These are phyloP conservation scores for Lagenorhynchus albirostris DNA, from an alignment of 2,113 vertebrate genomes.

Conservation along the genomic window DNA sequence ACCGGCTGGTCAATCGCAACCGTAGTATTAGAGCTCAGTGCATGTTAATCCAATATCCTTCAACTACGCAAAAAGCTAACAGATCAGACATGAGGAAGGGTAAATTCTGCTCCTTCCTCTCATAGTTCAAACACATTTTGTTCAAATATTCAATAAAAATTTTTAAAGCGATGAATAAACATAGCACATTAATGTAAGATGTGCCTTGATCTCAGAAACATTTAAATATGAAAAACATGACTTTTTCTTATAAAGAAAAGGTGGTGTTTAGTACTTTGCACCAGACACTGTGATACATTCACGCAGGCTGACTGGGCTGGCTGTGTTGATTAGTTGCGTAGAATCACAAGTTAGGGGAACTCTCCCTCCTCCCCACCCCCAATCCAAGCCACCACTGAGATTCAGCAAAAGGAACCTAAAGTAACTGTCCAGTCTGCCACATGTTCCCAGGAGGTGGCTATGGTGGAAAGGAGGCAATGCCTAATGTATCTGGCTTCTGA, in stretches of 20 bases:
- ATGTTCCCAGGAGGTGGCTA: not conserved
- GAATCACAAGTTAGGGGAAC: fast-evolving
- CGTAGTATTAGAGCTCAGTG: too few species aligned
- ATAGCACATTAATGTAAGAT: not conserved
- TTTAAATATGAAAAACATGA: not conserved
- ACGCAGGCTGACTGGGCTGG: too few species aligned
- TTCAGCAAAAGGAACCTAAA: not conserved
- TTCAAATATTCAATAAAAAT: not conserved
- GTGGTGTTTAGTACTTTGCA: not conserved
- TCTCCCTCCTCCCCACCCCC: fast-evolving
- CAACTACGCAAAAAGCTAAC: not conserved
- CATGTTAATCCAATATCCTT: not conserved
- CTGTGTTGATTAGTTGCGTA: fast-evolving
- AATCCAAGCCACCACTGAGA: not conserved
- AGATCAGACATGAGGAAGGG: not conserved
- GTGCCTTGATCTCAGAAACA: not conserved
- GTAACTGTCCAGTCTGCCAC: not conserved
- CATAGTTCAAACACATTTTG: not conserved
- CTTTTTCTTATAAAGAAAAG: not conserved
- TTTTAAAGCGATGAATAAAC: not conserved
- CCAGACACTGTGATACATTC: not conserved
- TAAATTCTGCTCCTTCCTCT: not conserved
- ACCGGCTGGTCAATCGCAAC: not conserved
- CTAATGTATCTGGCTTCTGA: not conserved
- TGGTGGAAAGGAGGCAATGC: not conserved